Evolutionary conservation across 1,140 invertebrate species (phyloP).

Genomic region (Coptotermes formosanus): DNA sequence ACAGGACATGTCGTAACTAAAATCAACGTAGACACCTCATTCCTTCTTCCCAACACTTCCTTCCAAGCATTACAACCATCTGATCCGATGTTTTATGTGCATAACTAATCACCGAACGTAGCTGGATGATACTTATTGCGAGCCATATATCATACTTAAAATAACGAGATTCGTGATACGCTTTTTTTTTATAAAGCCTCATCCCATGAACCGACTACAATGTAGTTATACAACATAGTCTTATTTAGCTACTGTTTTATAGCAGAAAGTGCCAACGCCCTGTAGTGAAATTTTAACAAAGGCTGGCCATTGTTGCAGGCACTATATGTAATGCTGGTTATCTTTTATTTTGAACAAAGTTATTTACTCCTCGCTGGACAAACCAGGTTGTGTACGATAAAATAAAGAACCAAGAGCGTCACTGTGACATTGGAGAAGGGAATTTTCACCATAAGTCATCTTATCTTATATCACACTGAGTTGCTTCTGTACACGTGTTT

Average conservation of each 20-base stretch:
- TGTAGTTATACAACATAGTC: slow-evolving; percentile 41
- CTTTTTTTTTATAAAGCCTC: background rate
- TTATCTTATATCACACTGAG: background rate
- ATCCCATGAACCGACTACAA: background rate
- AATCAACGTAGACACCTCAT: too few relatives aligned
- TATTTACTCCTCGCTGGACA: background rate
- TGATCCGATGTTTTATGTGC: too few relatives aligned
- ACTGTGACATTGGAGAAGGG: background rate
- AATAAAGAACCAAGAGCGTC: background rate
- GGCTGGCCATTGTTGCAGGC: background rate
- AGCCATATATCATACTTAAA: too few relatives aligned
- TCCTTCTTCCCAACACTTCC: too few relatives aligned
- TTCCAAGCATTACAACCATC: too few relatives aligned
- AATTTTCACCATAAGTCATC: slow-evolving; percentile 2
- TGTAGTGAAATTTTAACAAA: background rate
- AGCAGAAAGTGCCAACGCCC: slow-evolving; percentile 8
- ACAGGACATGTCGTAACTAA: too few relatives aligned
- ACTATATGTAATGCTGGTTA: background rate
- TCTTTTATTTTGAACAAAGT: background rate
- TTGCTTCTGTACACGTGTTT: background rate
- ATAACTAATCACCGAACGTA: too few relatives aligned
- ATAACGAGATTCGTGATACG: background rate
- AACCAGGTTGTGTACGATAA: too few relatives aligned
- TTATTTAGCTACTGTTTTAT: slow-evolving; percentile 38
- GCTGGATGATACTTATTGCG: too few relatives aligned